These are phyloP conservation scores for Aspiorhynchus laticeps DNA, from an alignment of 2,113 vertebrate genomes.

Conservation along the genomic window DNA sequence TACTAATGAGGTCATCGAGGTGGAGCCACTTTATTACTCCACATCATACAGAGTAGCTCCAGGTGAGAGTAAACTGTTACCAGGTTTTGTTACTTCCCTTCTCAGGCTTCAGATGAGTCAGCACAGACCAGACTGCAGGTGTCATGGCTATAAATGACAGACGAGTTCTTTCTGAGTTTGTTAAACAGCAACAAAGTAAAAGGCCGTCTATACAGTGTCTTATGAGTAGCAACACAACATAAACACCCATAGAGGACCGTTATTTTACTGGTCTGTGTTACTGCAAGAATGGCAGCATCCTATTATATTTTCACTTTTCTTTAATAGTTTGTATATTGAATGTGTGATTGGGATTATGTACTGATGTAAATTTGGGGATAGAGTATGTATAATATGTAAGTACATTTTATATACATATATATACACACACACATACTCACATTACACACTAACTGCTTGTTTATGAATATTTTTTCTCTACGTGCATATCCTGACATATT, in stretches of 20 bases:
- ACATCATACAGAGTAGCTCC: slow-evolving; percentile 4
- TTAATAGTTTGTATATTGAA: background rate
- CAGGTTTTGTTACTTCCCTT: slow-evolving; percentile 32
- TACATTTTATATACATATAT: too few species aligned
- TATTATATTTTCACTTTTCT: background rate
- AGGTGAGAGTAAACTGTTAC: slow-evolving; percentile 20
- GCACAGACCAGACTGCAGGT: slow-evolving; percentile 44
- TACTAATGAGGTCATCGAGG: slow-evolving; percentile 15
- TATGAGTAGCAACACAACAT: background rate
- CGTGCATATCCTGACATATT: background rate
- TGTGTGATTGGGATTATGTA: background rate
- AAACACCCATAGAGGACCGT: background rate
- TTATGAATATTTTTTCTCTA: background rate
- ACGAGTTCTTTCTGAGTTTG: background rate
- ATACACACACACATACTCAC: too few species aligned
- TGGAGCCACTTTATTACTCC: background rate
- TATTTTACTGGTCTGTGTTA: background rate
- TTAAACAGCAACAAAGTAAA: background rate
- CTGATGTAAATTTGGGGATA: background rate
- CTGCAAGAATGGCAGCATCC: background rate
- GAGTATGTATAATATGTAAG: too few species aligned
- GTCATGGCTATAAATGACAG: slow-evolving; percentile 20
- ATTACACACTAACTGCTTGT: background rate
- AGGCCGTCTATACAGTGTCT: background rate
- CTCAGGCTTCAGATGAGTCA: slow-evolving; percentile 43